Base-by-base conservation (phyloP, 1,140 invertebrate genomes). In the Saccostrea echinata region DNA sequence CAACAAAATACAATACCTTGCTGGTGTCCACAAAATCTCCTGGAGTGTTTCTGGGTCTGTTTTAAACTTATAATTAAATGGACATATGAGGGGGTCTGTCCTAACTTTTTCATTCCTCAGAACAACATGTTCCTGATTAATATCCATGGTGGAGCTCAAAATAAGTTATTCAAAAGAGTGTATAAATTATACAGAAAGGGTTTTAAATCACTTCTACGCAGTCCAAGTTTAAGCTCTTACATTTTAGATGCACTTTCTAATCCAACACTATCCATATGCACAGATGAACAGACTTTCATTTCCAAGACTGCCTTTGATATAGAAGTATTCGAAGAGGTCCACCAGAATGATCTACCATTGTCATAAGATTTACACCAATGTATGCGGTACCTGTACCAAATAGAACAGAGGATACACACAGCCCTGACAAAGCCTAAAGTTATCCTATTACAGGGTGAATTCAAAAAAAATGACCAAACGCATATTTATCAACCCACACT, bases 1-100 rank as follows among this genome's bases (percentile, higher is more conserved):
- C 57, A 64, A 64, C 57, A 64, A 24, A 64, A 21, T 18, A 64
- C 57, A 21, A 21, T 64, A 64, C 16, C 21, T 64, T 0, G 0
- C 21, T 64, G 57, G 57, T n/a, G 21, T 64, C 57, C n/a, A 64
- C 57, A 64, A n/a, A 64, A 64, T 64, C 57, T 64, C 18, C n/a
- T 64, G 21, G 21, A 4, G 21, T 21, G 57, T 64, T 64, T 64
- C 3, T 64, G 57, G 57, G 57, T 64, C 21, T 64, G 57, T 24
- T 64, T 64, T 64, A 64, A 64, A 21, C 57, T 64, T n/a, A 21
- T 64, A 1, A 13, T 64, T 6, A 64, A 24, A 64, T 64, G 57
- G 16, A 18, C 21, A 9, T 64, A 64, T 64, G 18, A 64, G 21
- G 57, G 57, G 11, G 57, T 21, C 21, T 64, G 16, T 64, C 57